Evolutionary conservation across 2,797 vertebrate species (phyloP), one percentile per base, ranked within the genome.

Genomic region (Hapalemur alaotrensis): DNA sequence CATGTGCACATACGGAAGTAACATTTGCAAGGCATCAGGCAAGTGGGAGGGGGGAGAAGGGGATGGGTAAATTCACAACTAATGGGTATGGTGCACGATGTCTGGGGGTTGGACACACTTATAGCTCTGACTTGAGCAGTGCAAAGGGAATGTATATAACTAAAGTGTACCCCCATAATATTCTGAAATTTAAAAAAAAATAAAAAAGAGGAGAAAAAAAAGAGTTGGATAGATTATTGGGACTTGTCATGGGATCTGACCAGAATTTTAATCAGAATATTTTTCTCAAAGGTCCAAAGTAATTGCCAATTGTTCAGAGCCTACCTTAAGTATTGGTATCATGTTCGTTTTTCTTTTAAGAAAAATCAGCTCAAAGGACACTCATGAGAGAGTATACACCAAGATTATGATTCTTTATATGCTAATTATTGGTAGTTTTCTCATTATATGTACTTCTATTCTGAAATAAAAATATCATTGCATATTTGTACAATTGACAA

Each of bases 401-500:
- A 95, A 67, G 8, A 67, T 63, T 91, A 54, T 84, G 8, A 52
- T 80, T 94, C 10, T 87, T 20, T 54, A n/a, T 23, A 63, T 65
- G 15, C 17, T 83, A 81, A 83, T 38, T 57, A n/a, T 72, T 61
- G 89, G 25, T 46, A 48, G 0, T 78, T 88, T 91, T 84, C 46
- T 87, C 59, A 61, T 69, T 96, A 84, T n/a, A 35, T 92, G 4
- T 54, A 57, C 6, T 87, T 87, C 76, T 63, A 83, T 73, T 48
- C 28, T 82, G 65, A 96, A 96, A 88, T 82, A 72, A 75, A 94
- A 79, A 82, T 76, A 57, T 8, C 11, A 84, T 35, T 86, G 10
- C 70, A 13, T 70, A 84, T 93, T 84, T 90, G 13, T 80, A n/a
- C n/a, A 93, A 38, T 25, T 70, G 59, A 28, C 8, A 79, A 52